phyloP scores from a whole-genome alignment of 2,797 vertebrate genomes.

The Austrolebias charrua region DNA sequence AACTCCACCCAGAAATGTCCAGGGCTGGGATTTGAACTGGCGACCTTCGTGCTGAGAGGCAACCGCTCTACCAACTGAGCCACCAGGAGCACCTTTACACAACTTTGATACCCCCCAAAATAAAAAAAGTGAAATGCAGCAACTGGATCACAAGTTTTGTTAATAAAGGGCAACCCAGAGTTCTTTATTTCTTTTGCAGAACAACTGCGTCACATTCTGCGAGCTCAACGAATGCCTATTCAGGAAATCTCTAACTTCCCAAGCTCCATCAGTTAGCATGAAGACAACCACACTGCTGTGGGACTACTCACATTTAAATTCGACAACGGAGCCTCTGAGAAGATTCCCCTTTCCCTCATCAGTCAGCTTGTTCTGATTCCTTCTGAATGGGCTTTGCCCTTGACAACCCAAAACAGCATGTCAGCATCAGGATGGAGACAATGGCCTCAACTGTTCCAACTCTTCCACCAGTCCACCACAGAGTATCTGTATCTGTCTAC shows the following conservation, averaged over 20 bases:
- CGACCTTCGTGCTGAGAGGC: too few species aligned
- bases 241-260: slow-evolving; percentile 43
- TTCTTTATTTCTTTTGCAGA: slow-evolving; percentile 24
- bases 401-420: slow-evolving; percentile 48
- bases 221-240: slow-evolving; percentile 36
- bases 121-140: not conserved
- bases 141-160: slow-evolving; percentile 24
- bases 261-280: slow-evolving; percentile 48
- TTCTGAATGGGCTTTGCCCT: slow-evolving; percentile 58
- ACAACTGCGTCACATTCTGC: slow-evolving; percentile 24
- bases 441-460: slow-evolving; percentile 14
- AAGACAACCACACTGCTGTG: slow-evolving; percentile 49
- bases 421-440: slow-evolving; percentile 29
- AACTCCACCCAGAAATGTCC: too few species aligned
- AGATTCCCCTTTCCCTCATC: slow-evolving; percentile 63
- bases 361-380: slow-evolving; percentile 56
- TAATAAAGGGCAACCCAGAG: slow-evolving; percentile 26
- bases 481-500: slow-evolving; percentile 44
- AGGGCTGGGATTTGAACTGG: too few species aligned
- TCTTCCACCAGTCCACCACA: slow-evolving; percentile 21
- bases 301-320: slow-evolving; percentile 63
- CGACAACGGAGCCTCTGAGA: slow-evolving; percentile 68
- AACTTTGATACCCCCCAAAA: slow-evolving; percentile 5
- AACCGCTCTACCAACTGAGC: too few species aligned
- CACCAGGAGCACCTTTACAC: not conserved